Base-by-base conservation (phyloP, 2,797 vertebrate species). In the Podargus strigoides region DNA sequence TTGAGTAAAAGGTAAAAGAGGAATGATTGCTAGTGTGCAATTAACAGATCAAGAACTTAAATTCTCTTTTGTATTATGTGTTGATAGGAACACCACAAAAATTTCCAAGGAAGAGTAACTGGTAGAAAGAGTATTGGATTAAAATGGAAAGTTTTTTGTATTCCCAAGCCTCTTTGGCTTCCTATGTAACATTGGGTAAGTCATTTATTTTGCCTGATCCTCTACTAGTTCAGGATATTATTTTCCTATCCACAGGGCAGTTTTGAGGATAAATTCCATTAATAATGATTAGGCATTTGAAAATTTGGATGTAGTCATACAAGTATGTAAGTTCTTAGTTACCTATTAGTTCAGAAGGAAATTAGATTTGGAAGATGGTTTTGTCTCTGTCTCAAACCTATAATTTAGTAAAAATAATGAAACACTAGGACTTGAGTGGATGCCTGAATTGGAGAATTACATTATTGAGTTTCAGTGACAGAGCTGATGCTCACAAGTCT, bases 371-470 rank as follows among this genome's bases (percentile, higher is more conserved):
- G 21, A 20, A 80, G 26, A 60, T 42, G 34, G 10, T 1, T 90
- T 90, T 90, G 28, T 78, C 60, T 64, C 28, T 50, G 22, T 50
- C 41, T 79, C 58, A 93, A 83, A 85, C 46, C 12, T 72, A 19
- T 75, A 94, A 81, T 87, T 86, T 75, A 78, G 42, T 42, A 78
- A 94, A 82, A 91, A 56, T 34, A 90, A 80, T 66, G 36, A 89
- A 81, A 42, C 20, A 15, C 9, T 66, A 58, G 28, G 30, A 69
- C 20, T 74, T 84, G n/a, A 4, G 41, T 42, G 19, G 28, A 21
- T 93, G 62, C 69, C 34, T 64, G 39, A 85, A 77, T 10, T 64
- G 46, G 20, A 85, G 30, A 87, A 89, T 78, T 50, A 53, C 22
- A 13, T 74, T 80, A 63, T 67, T 79, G 46, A 56, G 6, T 79